Percentiles rank a stretch among this genome's conserved stretches.
Conservation (phyloP, 1,140 invertebrate species). For the Papilio helenus region DNA sequence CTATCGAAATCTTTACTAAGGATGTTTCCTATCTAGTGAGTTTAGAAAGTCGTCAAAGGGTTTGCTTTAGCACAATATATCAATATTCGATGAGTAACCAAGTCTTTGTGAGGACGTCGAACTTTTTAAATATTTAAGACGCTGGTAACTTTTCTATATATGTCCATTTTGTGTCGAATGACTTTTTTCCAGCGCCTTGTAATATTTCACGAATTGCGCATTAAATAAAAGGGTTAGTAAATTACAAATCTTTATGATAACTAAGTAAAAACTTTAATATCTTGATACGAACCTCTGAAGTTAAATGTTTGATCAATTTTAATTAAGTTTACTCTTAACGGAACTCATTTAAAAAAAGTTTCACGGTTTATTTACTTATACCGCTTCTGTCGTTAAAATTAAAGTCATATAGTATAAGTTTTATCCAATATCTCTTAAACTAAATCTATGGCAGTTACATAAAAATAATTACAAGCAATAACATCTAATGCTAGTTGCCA, state of each 20-base stretch:
- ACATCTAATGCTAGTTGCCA: neutral
- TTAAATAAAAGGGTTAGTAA: neutral
- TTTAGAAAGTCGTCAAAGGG: neutral
- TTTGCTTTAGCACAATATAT: neutral
- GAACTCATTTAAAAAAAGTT: neutral
- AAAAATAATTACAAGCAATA: slow-evolving; percentile 13
- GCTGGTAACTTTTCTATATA: neutral
- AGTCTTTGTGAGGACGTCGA: slow-evolving; percentile 11
- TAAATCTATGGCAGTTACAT: slow-evolving; percentile 3
- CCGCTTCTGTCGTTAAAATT: neutral
- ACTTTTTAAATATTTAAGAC: neutral
- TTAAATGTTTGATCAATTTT: neutral
- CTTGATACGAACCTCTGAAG: neutral
- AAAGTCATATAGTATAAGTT: neutral
- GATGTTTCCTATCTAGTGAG: neutral
- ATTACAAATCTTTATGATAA: neutral
- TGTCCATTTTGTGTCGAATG: neutral
- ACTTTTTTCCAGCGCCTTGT: neutral
- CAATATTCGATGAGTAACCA: neutral
- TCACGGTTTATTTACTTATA: neutral
- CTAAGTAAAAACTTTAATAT: neutral
- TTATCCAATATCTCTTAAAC: neutral
- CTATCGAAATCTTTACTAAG: neutral
- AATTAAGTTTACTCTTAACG: neutral
- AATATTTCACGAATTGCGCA: neutral